These are phyloP conservation scores for Rhinoptilus africanus DNA, from an alignment of 2,113 vertebrate species.

Conservation along the genomic window DNA sequence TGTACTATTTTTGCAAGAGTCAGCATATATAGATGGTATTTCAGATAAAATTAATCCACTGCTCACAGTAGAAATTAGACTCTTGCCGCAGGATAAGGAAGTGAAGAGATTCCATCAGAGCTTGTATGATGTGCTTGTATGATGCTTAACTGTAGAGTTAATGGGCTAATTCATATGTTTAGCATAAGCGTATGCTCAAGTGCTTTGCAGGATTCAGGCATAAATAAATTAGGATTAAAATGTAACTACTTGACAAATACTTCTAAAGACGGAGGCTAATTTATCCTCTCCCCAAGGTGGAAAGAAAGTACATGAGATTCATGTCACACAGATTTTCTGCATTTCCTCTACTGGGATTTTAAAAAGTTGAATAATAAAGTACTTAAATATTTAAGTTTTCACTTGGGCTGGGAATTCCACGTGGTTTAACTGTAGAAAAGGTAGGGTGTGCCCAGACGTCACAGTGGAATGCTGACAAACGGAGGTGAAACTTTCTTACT, in stretches of 20 bases:
- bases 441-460: not conserved
- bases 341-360: not conserved
- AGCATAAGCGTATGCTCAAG: not conserved
- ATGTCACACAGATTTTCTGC: not conserved
- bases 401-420: not conserved
- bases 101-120: not conserved
- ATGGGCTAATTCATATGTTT: not conserved
- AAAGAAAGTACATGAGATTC: not conserved
- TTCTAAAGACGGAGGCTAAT: not conserved
- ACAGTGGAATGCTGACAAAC: not conserved
- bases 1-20: not conserved
- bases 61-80: not conserved
- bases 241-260: not conserved
- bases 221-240: constrained; percentile 14
- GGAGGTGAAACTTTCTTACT: not conserved
- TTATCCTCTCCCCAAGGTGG: not conserved
- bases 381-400: not conserved
- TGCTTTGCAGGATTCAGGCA: not conserved
- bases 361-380: not conserved
- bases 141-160: not conserved
- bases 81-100: not conserved
- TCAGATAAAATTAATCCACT: not conserved
- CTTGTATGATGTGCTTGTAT: not conserved
- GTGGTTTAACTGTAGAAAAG: not conserved
- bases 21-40: not conserved